Evolutionary conservation across 1,140 invertebrate species (phyloP), one percentile per base, ranked within the genome.

Genomic region (Pseudomyrmex concolor): DNA sequence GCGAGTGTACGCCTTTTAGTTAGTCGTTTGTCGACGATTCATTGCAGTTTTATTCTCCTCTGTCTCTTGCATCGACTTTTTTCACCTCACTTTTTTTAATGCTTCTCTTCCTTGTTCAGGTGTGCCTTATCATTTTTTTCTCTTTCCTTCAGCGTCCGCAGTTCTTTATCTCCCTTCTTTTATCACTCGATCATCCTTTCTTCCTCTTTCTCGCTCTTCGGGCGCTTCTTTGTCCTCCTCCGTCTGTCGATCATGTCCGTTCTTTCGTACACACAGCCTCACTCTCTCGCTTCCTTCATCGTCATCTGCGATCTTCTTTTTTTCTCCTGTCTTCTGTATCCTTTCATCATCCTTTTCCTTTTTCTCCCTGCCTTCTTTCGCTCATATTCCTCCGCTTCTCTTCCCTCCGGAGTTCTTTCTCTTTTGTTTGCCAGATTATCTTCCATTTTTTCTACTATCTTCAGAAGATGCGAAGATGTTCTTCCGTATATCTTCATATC

Each of bases 281-380:
- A 78, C 48, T 5, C 22, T 81, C 19, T 55, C 13, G 34, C 71
- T 64, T 85, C 72, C 51, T 83, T 57, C 64, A 62, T 83, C 84
- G 55, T 54, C 66, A 25, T 25, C 74, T 12, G 50, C 60, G 59
- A 63, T 59, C 71, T 22, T 22, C 57, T 55, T 67, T 57, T 68
- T 55, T 22, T 19, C 19, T 22, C 19, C 13, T 66, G 12, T n/a
- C 55, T 59, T 12, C 19, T 34, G 19, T 59, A 19, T 68, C 50
- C 17, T 15, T 70, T 63, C 66, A 60, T 59, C 34, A 45, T 68
- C 66, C n/a, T 15, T 70, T 50, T n/a, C 60, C 8, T n/a, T 45
- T 50, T 50, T 51, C 57, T 70, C 43, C 10, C 12, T 13, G 2
- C 59, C 64, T 48, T 55, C 45, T 57, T n/a, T 48, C 43, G 12